Percentiles rank a stretch among this genome's conserved stretches.
phyloP scores from a whole-genome alignment of 2,113 vertebrate genomes.

The Mandrillus leucophaeus region DNA sequence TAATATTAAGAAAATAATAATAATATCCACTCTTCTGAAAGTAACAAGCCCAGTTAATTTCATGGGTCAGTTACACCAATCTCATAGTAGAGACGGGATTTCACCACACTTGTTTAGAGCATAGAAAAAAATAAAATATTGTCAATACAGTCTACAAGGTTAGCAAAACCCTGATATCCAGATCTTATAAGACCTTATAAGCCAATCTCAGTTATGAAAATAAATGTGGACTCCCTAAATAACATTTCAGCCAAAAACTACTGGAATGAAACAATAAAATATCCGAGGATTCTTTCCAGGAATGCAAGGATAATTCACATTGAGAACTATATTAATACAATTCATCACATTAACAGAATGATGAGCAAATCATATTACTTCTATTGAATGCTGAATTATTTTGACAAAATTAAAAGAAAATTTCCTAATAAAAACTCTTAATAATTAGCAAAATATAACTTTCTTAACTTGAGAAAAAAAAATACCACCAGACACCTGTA shows the following conservation, averaged over 20 bases:
- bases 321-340: conserved; percentile 28
- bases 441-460: not conserved
- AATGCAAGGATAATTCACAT: conserved; percentile 38
- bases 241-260: conserved; percentile 1
- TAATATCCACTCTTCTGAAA: conserved; percentile 1
- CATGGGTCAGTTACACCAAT: not conserved
- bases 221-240: conserved; percentile 32
- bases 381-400: not conserved
- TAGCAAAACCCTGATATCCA: conserved; percentile 12
- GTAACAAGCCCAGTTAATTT: conserved; percentile 15
- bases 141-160: not conserved
- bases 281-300: not conserved
- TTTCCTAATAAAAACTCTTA: not conserved
- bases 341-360: conserved; percentile 49
- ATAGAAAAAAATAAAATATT: not conserved
- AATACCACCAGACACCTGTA: not conserved
- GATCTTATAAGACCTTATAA: conserved; percentile 1
- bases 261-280: not conserved
- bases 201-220: not conserved
- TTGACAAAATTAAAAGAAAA: not conserved
- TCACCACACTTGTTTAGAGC: not conserved
- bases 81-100: not conserved
- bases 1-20: conserved; percentile 20
- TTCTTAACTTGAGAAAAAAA: not conserved
- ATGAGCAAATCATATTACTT: not conserved